A percentile compares a stretch with the other conserved stretches of the same genome.
phyloP scores from a whole-genome alignment of 2,888 invertebrate species.

The Scrobipalpa atriplicella region DNA sequence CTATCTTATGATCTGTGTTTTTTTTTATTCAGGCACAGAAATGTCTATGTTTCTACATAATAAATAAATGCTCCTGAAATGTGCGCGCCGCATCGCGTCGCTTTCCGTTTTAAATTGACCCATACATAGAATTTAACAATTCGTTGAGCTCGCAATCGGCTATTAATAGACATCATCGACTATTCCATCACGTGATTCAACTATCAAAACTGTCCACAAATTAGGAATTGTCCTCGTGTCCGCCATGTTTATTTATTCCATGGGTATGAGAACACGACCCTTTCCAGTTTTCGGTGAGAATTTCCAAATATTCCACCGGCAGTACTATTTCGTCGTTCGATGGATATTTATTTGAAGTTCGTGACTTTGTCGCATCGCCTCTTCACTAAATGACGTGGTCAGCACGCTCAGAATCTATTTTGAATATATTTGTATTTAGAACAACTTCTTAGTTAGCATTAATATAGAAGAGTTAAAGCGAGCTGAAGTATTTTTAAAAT shows the following conservation, averaged over 20 bases:
- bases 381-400: background rate
- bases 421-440: too few relatives aligned
- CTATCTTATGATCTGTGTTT: too few relatives aligned
- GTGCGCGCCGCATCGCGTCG: too few relatives aligned
- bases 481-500: too few relatives aligned
- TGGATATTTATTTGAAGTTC: constrained; percentile 31
- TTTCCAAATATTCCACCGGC: constrained; percentile 28
- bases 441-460: too few relatives aligned
- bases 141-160: background rate
- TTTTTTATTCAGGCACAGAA: too few relatives aligned
- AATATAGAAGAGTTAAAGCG: too few relatives aligned
- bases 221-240: constrained; percentile 59
- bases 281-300: constrained; percentile 68
- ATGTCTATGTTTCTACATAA: too few relatives aligned
- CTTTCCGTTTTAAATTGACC: too few relatives aligned
- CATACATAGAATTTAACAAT: too few relatives aligned
- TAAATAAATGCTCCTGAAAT: too few relatives aligned
- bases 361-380: constrained; percentile 17
- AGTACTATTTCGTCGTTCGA: constrained; percentile 26
- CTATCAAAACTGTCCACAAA: constrained; percentile 33
- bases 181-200: constrained; percentile 22
- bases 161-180: background rate
- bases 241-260: background rate
- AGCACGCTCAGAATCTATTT: background rate
- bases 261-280: constrained; percentile 58